Percentiles rank a stretch among this genome's conserved stretches.
These are phyloP conservation scores for Somateria mollissima DNA, from an alignment of 2,797 vertebrate species.

Conservation along the genomic window DNA sequence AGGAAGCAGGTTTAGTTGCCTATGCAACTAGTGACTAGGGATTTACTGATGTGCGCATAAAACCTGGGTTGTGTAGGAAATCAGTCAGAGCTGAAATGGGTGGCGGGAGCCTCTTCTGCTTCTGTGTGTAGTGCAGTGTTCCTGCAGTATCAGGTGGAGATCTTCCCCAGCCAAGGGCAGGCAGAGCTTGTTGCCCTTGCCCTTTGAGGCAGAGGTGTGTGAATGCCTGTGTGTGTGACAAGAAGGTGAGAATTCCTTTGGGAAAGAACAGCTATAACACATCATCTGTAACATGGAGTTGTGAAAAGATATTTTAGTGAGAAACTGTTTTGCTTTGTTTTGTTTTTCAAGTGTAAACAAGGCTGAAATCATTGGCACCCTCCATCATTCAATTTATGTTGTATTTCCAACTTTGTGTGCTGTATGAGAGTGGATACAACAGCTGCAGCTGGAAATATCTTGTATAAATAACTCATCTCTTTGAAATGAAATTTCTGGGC, in stretches of 20 bases:
- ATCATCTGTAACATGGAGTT: neutral
- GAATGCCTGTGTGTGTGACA: neutral
- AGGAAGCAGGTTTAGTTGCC: neutral
- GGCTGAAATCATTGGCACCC: neutral
- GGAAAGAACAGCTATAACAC: neutral
- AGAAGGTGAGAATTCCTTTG: neutral
- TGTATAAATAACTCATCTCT: neutral
- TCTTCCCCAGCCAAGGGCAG: neutral
- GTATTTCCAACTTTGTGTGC: rapidly evolving
- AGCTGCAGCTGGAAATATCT: neutral
- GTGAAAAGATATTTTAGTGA: neutral
- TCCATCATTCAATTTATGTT: neutral
- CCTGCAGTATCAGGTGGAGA: neutral
- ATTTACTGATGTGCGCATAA: neutral
- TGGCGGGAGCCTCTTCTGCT: neutral
- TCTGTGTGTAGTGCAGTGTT: neutral
- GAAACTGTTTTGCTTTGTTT: rapidly evolving
- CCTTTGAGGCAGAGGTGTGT: neutral
- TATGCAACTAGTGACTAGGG: neutral
- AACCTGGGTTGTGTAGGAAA: neutral
- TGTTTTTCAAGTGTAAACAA: neutral
- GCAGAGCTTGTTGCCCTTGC: neutral
- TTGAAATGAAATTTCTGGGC: neutral
- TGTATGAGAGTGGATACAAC: neutral
- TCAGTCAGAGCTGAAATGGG: neutral